Evolutionary conservation across 1,140 invertebrate species (phyloP).

Genomic region (Homarus americanus): DNA sequence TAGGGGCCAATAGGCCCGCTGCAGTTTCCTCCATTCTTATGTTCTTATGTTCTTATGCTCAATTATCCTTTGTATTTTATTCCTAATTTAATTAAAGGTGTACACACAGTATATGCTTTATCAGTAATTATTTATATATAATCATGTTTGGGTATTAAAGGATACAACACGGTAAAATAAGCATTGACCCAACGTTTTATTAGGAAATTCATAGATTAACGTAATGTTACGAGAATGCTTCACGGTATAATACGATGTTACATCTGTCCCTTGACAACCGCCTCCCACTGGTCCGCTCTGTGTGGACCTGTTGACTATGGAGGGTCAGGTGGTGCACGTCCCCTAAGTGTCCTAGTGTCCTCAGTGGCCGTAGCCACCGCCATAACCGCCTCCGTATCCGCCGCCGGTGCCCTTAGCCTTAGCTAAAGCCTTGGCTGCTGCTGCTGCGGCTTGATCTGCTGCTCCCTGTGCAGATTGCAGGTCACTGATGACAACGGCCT

Average conservation of each 20-base stretch:
- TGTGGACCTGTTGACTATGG: neutral
- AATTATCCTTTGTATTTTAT: too few species aligned
- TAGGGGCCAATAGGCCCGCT: too few species aligned
- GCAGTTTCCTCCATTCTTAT: too few species aligned
- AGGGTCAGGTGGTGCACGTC: neutral
- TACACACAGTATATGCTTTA: too few species aligned
- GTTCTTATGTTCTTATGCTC: too few species aligned
- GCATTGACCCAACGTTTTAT: neutral
- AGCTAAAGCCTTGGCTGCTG: slow-evolving; percentile 27
- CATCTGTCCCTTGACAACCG: neutral
- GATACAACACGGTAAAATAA: neutral
- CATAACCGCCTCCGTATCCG: slow-evolving; percentile 26
- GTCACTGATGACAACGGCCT: slow-evolving; percentile 17
- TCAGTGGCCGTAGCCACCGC: neutral
- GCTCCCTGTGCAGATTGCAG: slow-evolving; percentile 30
- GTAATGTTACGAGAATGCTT: slow-evolving; percentile 1
- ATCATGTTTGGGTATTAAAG: neutral
- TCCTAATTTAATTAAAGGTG: too few species aligned
- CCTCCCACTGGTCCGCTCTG: neutral
- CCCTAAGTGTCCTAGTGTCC: neutral
- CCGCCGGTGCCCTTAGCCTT: slow-evolving; percentile 36
- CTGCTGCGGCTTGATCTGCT: slow-evolving; percentile 12
- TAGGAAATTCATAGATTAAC: neutral
- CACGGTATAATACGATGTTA: neutral
- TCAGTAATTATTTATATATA: neutral